Conservation (phyloP, 2,113 vertebrate genomes). For the Lampris megalopsis region DNA sequence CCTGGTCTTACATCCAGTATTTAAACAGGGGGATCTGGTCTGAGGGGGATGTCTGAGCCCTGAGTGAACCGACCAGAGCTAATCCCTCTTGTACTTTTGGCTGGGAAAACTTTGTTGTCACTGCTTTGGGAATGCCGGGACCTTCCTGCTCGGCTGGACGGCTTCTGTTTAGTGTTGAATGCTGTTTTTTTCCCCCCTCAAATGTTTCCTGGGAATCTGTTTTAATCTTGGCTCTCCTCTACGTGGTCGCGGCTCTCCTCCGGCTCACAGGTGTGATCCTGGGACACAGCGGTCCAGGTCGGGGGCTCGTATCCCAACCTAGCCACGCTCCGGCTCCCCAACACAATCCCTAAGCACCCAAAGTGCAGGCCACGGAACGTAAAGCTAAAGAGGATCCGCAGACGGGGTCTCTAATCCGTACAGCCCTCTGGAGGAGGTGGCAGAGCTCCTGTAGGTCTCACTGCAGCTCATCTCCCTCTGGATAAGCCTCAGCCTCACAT, state of each 20-base stretch:
- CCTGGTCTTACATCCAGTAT: conserved; percentile 8
- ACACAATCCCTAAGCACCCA: conserved; percentile 25
- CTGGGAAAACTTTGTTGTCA: not conserved
- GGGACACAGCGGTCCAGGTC: conserved; percentile 6
- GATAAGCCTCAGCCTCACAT: conserved; percentile 64
- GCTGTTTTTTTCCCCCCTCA: not conserved
- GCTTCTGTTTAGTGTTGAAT: not conserved
- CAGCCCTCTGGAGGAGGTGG: conserved; percentile 42
- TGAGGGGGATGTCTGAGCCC: conserved; percentile 4
- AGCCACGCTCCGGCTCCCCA: not conserved
- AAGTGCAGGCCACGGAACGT: conserved; percentile 20
- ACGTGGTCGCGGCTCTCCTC: conserved; percentile 1
- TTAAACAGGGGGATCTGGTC: conserved; percentile 15
- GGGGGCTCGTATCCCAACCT: not conserved
- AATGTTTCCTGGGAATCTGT: no score
- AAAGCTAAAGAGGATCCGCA: conserved; percentile 29
- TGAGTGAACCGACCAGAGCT: conserved; percentile 5
- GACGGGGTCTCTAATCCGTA: conserved; percentile 6
- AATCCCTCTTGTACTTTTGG: not conserved
- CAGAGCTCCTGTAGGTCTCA: conserved; percentile 34
- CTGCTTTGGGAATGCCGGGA: not conserved
- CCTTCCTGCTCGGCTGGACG: conserved; percentile 1
- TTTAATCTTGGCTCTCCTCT: conserved; percentile 20
- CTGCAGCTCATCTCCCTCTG: conserved; percentile 62
- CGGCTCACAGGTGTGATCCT: conserved; percentile 24